A percentile compares a stretch with the other conserved stretches of the same genome.
These are phyloP conservation scores for Caenorhabditis angaria DNA, from an alignment of 2,888 invertebrate species.

Conservation along the genomic window DNA sequence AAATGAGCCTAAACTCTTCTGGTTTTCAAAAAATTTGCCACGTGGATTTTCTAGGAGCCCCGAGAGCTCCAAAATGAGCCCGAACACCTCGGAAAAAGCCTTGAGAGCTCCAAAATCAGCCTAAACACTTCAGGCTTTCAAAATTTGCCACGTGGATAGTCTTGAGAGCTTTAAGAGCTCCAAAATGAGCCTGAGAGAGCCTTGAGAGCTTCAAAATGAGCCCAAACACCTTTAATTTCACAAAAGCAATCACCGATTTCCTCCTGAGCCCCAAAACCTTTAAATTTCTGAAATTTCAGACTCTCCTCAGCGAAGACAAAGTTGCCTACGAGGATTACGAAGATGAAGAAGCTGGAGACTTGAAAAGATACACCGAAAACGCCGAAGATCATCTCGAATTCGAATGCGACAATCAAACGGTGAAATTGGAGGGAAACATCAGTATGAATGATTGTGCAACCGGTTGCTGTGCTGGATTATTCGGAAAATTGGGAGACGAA, in stretches of 20 bases:
- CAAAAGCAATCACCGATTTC: too few relatives aligned
- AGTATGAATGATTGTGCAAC: constrained; percentile 52
- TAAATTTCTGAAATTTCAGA: constrained; percentile 1
- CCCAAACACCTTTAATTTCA: not conserved
- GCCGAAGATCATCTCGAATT: constrained; percentile 49
- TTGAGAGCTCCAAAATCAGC: not conserved
- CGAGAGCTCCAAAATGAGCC: too few relatives aligned
- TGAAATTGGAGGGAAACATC: constrained; percentile 34
- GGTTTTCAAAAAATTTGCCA: too few relatives aligned
- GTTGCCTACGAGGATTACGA: constrained; percentile 46
- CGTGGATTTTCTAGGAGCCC: not conserved
- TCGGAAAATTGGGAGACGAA: constrained; percentile 31
- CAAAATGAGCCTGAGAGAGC: not conserved
- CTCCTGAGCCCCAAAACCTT: too few relatives aligned
- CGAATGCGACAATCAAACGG: constrained; percentile 48
- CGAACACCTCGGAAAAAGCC: too few relatives aligned
- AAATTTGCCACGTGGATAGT: not conserved
- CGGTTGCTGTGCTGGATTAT: constrained; percentile 48
- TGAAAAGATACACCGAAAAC: constrained; percentile 26
- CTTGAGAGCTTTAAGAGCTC: not conserved
- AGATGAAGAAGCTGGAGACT: constrained; percentile 31
- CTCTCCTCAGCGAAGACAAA: constrained; percentile 37
- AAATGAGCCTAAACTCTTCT: too few relatives aligned
- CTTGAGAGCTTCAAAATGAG: not conserved
- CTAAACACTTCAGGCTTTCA: not conserved